Evolutionary conservation across 2,797 vertebrate genomes (phyloP).

Genomic region (Buceros bicornis): DNA sequence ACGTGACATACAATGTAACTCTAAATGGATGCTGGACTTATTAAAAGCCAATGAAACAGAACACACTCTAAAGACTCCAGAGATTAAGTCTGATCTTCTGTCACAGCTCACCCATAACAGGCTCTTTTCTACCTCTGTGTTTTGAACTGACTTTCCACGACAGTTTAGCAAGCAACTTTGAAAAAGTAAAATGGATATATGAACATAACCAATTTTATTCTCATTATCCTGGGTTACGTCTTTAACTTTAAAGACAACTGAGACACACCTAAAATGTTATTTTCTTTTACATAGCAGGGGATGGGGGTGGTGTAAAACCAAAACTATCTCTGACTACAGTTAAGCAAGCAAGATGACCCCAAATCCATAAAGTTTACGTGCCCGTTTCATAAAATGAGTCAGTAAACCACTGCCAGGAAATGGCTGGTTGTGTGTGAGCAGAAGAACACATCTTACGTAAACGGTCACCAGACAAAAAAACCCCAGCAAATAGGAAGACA

Average conservation of each 20-base stretch:
- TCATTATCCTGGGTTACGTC: background rate
- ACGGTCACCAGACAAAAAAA: background rate
- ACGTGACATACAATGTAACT: background rate
- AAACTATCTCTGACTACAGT: background rate
- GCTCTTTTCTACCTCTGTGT: background rate
- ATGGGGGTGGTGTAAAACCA: background rate
- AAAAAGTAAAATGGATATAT: background rate
- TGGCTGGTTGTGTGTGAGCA: background rate
- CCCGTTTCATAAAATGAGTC: constrained; percentile 27
- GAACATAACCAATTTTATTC: background rate
- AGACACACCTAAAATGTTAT: background rate
- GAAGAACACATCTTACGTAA: background rate
- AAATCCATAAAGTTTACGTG: background rate
- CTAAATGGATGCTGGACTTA: background rate
- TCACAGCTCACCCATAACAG: background rate
- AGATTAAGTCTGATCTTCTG: background rate
- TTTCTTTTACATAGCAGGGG: background rate
- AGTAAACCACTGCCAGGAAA: constrained; percentile 57
- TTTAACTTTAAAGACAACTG: background rate
- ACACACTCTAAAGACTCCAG: background rate
- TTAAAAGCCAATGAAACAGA: background rate
- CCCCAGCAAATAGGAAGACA: background rate
- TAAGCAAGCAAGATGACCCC: background rate
- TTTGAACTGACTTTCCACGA: background rate
- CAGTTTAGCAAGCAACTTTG: background rate